Conservation (phyloP, 2,797 vertebrate genomes). For the Meda fulgida region DNA sequence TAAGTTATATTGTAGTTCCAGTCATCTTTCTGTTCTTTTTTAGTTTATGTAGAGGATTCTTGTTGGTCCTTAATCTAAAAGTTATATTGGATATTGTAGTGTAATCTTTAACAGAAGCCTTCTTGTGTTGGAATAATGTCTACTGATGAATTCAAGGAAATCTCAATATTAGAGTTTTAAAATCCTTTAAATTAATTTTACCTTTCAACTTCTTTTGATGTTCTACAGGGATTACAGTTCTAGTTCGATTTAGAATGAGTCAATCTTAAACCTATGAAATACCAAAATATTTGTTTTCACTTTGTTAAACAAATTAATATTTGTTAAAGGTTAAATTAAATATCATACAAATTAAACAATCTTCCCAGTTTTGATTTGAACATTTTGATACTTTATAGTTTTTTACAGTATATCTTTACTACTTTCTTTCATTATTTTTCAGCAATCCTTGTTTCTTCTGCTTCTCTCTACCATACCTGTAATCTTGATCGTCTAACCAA, state of each 20-base stretch:
- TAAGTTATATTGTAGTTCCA: neutral
- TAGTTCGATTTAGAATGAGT: neutral
- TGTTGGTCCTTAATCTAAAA: neutral
- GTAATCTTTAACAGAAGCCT: neutral
- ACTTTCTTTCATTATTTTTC: neutral
- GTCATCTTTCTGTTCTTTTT: neutral
- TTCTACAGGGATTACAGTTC: neutral
- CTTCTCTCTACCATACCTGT: neutral
- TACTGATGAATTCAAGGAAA: neutral
- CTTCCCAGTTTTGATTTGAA: neutral
- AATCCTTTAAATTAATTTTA: neutral
- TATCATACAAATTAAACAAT: neutral
- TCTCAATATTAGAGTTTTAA: neutral
- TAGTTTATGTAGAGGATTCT: neutral
- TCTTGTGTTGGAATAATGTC: neutral
- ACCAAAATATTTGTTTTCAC: neutral
- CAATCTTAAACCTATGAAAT: neutral
- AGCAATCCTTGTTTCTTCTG: neutral
- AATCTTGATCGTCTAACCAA: no score
- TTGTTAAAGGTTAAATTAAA: neutral
- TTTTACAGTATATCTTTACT: neutral
- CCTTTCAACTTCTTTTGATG: neutral
- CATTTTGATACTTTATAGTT: neutral
- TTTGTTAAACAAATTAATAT: neutral
- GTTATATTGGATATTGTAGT: neutral